A percentile compares a stretch with the other conserved stretches of the same genome.
These are phyloP conservation scores for Helicoverpa assulta DNA, from an alignment of 2,888 invertebrate genomes.

Conservation along the genomic window DNA sequence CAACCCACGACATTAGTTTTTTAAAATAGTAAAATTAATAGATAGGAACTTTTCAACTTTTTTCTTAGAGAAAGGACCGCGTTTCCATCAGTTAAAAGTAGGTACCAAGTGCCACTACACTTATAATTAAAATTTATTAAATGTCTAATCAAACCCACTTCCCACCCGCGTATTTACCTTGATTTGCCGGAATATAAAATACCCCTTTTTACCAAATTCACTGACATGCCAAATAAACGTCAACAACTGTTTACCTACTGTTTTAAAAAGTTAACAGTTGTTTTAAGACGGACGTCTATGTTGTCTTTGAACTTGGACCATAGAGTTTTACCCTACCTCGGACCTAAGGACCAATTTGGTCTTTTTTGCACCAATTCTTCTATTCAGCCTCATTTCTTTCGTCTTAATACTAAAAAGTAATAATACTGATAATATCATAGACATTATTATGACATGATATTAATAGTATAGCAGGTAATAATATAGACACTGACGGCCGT, in stretches of 20 bases:
- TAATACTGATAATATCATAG: constrained; percentile 12
- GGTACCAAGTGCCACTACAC: background rate
- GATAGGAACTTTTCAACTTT: background rate
- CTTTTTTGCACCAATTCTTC: background rate
- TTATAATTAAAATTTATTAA: background rate
- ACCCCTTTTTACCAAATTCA: constrained; percentile 1
- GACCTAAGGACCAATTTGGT: background rate
- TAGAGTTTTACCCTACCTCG: background rate
- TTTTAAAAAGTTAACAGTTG: no score
- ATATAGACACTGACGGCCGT: no score
- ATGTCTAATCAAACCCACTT: background rate
- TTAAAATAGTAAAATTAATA: no score
- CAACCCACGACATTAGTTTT: no score
- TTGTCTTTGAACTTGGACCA: no score
- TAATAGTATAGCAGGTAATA: background rate
- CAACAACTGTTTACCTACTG: background rate
- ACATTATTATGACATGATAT: constrained; percentile 7
- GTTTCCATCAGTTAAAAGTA: background rate
- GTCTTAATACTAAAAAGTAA: background rate
- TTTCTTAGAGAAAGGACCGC: background rate
- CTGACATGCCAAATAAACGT: background rate
- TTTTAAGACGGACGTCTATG: no score
- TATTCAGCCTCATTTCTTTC: background rate
- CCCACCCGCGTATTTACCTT: background rate
- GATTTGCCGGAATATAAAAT: constrained; percentile 2